Base-by-base conservation (phyloP, 2,797 vertebrate genomes). In the Sitta carolinensis region DNA sequence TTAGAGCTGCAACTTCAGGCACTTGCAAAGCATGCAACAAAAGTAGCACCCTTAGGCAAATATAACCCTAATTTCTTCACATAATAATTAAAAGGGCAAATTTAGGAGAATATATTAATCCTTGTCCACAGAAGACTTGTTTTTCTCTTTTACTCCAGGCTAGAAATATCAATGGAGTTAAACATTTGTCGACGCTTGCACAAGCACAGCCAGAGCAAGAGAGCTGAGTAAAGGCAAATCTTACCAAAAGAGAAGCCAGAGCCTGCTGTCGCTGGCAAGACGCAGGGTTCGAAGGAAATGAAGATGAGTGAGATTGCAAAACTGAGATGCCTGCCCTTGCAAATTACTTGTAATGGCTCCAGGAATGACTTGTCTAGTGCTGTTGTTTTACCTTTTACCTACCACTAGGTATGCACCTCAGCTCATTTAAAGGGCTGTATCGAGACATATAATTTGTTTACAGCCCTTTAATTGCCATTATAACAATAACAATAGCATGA, bases 311-410 rank as follows among this genome's bases (percentile, higher is more conserved):
- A 74, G 94, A 75, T 80, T 96, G 90, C 58, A 45, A 94, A 93
- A 93, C 86, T 10, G 55, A 58, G 78, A 77, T 90, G 89, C 70
- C 87, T 79, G 87, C 0, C 6, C 93, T 94, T 87, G 89, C 87
- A 84, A 93, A 93, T 94, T 40, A 52, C 47, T 90, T 92, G 77
- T 69, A 81, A 68, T 68, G 62, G 29, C 38, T 91, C 90, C 90
- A 94, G 82, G 87, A 97, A 93, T 67, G 2, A 94, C 95, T 91
- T 93, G 84, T 22, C 83, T 88, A 26, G 48, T 11, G 34, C 79
- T 95, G 91, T 77, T 90, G 87, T 34, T 91, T 91, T 72, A 91
- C 94, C 90, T 95, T 95, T 96, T 87, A 85, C 93, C 94, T 94
- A 90, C 82, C 59, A 76, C 59, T 36, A 89, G 90, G 85, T 79